Evolutionary conservation across 2,797 vertebrate species (phyloP).

Genomic region (Notolabrus celidotus): DNA sequence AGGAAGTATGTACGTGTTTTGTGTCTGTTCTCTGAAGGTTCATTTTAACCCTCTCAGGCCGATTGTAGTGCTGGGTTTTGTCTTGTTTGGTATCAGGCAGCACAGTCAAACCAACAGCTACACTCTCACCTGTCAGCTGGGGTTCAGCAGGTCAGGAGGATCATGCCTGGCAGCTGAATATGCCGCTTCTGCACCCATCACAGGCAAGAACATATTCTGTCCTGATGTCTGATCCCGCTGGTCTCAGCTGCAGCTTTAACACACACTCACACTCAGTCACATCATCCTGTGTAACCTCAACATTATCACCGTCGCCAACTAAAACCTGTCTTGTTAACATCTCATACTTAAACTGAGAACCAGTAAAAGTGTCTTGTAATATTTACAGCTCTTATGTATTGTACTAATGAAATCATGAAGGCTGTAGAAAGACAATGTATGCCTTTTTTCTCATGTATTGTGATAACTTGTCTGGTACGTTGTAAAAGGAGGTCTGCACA

Average conservation of each 20-base stretch:
- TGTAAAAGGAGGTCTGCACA: conserved; percentile 46
- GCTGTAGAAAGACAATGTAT: conserved; percentile 79
- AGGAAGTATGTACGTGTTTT: too few relatives aligned
- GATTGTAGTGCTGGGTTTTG: conserved; percentile 12
- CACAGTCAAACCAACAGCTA: background rate
- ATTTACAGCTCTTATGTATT: conserved; percentile 81
- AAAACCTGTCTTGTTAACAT: conserved; percentile 73
- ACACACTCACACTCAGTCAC: conserved; percentile 2
- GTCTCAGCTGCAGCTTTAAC: conserved; percentile 16
- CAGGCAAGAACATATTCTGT: background rate
- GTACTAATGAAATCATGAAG: conserved; percentile 78
- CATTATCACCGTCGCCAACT: conserved; percentile 55
- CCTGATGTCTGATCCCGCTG: conserved; percentile 6
- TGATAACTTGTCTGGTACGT: conserved; percentile 81
- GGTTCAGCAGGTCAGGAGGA: conserved; percentile 8
- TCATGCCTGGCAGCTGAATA: background rate
- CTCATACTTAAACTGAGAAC: conserved; percentile 70
- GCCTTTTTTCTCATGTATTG: conserved; percentile 76
- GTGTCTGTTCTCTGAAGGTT: background rate
- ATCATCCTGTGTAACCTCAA: conserved; percentile 45
- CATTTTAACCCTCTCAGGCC: background rate
- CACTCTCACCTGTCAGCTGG: conserved; percentile 4
- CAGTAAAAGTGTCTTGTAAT: conserved; percentile 77
- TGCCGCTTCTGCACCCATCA: conserved; percentile 2
- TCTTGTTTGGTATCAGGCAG: conserved; percentile 5